phyloP scores from a whole-genome alignment of 2,888 invertebrate genomes.

The Leucophenga maculata region DNA sequence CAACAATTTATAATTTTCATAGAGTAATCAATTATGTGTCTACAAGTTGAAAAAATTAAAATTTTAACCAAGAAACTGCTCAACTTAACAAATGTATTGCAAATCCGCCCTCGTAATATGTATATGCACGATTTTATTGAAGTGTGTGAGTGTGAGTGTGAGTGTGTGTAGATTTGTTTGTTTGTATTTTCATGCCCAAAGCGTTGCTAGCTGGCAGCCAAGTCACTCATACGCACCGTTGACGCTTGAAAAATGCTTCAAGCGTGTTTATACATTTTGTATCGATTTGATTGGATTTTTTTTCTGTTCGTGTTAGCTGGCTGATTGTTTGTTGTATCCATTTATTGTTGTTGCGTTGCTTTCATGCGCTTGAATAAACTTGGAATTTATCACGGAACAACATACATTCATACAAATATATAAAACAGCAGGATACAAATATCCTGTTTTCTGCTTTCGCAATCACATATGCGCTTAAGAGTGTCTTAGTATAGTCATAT shows the following conservation, averaged over 20 bases:
- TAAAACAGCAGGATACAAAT: no score
- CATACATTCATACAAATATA: no score
- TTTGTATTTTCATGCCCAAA: neutral
- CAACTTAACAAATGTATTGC: no score
- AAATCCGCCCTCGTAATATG: no score
- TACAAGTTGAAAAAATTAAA: no score
- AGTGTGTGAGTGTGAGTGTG: constrained; percentile 40
- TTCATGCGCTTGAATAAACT: constrained; percentile 4
- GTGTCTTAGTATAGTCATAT: constrained; percentile 1
- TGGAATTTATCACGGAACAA: no score
- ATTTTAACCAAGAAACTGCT: no score
- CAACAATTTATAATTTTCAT: no score
- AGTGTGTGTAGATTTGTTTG: constrained; percentile 38
- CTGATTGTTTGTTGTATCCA: constrained; percentile 24
- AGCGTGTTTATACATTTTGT: constrained; percentile 41
- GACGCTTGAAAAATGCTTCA: neutral
- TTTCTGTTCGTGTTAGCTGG: constrained; percentile 51
- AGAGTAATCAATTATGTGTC: no score
- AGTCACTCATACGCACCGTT: neutral
- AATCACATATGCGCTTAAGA: no score
- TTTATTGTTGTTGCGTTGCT: constrained; percentile 27
- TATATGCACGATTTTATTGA: constrained; percentile 34
- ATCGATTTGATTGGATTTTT: constrained; percentile 64
- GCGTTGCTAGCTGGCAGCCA: neutral
- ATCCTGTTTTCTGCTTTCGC: no score